Evolutionary conservation across 2,113 vertebrate species (phyloP).

Genomic region (Melanostigma gelatinosum): DNA sequence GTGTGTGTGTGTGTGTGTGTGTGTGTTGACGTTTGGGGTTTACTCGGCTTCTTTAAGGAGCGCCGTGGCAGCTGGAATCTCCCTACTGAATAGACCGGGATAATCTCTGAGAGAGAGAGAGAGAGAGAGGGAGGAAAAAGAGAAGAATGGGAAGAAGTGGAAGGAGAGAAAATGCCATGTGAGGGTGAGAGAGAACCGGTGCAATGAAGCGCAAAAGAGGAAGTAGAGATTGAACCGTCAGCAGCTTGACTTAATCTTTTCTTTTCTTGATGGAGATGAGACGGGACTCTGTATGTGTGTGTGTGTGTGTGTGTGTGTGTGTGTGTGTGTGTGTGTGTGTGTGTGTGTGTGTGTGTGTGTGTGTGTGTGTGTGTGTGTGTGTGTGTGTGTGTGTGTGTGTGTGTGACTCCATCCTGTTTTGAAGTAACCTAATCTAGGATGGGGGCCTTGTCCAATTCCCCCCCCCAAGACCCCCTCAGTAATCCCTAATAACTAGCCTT

Average conservation of each 20-base stretch:
- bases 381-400: conserved; percentile 17
- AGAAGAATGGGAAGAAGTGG: conserved; percentile 20
- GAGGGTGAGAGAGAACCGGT: conserved; percentile 40
- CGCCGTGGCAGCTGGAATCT: conserved; percentile 48
- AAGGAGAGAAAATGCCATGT: conserved; percentile 28
- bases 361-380: conserved; percentile 14
- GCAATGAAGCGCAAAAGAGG: conserved; percentile 33
- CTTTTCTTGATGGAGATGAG: conserved; percentile 65
- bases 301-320: conserved; percentile 20
- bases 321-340: conserved; percentile 26
- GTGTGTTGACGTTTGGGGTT: conserved; percentile 55
- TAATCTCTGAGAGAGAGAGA: conserved; percentile 43
- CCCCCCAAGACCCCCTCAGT: conserved; percentile 7
- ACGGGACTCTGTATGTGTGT: conserved; percentile 7
- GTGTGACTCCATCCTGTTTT: conserved; percentile 66
- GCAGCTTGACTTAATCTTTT: conserved; percentile 59
- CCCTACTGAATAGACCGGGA: conserved; percentile 58
- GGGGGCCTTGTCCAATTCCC: conserved; percentile 30
- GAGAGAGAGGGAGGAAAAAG: neutral
- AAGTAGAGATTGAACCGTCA: conserved; percentile 65
- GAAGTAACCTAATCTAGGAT: conserved; percentile 69
- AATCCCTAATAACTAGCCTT: conserved; percentile 67
- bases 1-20: neutral
- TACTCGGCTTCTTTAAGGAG: conserved; percentile 53
- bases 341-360: no score